Evolutionary conservation across 1,140 invertebrate species (phyloP).

Genomic region (Calycopis cecrops): DNA sequence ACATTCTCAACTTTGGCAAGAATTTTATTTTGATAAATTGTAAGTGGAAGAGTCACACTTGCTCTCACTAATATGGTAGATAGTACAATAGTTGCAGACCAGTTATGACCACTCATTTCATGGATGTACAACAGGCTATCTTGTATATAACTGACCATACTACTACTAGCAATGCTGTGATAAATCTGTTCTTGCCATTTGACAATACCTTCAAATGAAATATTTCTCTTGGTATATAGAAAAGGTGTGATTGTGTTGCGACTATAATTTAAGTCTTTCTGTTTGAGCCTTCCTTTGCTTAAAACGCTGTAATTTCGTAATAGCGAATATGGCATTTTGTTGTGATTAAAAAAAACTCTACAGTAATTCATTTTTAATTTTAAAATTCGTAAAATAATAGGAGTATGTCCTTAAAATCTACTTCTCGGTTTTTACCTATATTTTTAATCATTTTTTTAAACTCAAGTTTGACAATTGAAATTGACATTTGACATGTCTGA

Average conservation of each 20-base stretch:
- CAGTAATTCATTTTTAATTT: conserved; percentile 23
- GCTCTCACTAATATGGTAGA: conserved; percentile 81
- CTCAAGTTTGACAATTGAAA: conserved; percentile 15
- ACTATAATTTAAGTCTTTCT: background rate
- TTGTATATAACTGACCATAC: conserved; percentile 79
- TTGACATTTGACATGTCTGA: conserved; percentile 11
- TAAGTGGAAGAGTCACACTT: conserved; percentile 83
- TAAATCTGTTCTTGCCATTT: conserved; percentile 74
- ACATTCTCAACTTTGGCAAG: conserved; percentile 84
- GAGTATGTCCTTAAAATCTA: background rate
- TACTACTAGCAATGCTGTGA: conserved; percentile 78
- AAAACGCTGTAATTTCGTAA: conserved; percentile 3
- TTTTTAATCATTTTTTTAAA: too few species aligned
- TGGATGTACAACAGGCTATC: conserved; percentile 81
- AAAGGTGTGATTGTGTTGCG: conserved; percentile 10
- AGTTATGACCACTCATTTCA: conserved; percentile 82
- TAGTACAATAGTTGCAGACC: conserved; percentile 87
- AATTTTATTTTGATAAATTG: conserved; percentile 84
- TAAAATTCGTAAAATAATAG: conserved; percentile 8
- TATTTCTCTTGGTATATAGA: conserved; percentile 31
- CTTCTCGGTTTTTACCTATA: background rate
- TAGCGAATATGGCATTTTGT: background rate
- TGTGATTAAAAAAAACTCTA: conserved; percentile 17
- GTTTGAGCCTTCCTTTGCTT: background rate
- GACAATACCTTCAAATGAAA: conserved; percentile 67